These are phyloP conservation scores for Macquaria ambigua DNA, from an alignment of 2,113 vertebrate species.

Conservation along the genomic window DNA sequence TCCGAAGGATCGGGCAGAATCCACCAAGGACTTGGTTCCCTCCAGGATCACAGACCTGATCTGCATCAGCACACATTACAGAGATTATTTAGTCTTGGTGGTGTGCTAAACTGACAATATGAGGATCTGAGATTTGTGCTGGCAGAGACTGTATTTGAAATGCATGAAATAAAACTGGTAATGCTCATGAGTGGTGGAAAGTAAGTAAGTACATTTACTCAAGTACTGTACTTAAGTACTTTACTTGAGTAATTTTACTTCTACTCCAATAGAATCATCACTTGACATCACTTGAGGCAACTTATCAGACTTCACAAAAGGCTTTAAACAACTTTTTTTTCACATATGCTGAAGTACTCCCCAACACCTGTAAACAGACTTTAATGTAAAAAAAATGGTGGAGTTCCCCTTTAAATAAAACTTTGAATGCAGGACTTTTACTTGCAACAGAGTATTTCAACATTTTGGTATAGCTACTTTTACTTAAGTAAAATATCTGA, in stretches of 20 bases:
- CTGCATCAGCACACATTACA: conserved; percentile 74
- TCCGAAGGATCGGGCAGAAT: conserved; percentile 84
- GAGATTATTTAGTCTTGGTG: background rate
- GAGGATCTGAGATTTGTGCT: background rate
- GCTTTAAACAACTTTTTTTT: too few relatives aligned
- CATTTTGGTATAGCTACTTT: too few relatives aligned
- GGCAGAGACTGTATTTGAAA: background rate
- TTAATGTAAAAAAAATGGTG: too few relatives aligned
- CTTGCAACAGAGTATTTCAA: too few relatives aligned
- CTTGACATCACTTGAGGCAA: too few relatives aligned
- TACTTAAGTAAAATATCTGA: too few relatives aligned
- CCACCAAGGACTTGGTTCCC: conserved; percentile 86
- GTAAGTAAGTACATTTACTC: background rate
- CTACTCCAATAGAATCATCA: too few relatives aligned
- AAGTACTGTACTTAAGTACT: background rate
- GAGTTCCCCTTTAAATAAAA: background rate
- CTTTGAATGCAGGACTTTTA: too few relatives aligned
- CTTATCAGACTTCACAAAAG: too few relatives aligned
- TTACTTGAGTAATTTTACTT: too few relatives aligned
- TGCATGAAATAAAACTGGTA: background rate
- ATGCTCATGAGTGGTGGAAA: background rate
- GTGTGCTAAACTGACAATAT: background rate
- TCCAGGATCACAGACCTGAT: conserved; percentile 88
- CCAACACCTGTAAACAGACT: too few relatives aligned
- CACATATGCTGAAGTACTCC: too few relatives aligned